Conservation (phyloP, 2,797 vertebrate genomes). For the Hoplostethus atlanticus region DNA sequence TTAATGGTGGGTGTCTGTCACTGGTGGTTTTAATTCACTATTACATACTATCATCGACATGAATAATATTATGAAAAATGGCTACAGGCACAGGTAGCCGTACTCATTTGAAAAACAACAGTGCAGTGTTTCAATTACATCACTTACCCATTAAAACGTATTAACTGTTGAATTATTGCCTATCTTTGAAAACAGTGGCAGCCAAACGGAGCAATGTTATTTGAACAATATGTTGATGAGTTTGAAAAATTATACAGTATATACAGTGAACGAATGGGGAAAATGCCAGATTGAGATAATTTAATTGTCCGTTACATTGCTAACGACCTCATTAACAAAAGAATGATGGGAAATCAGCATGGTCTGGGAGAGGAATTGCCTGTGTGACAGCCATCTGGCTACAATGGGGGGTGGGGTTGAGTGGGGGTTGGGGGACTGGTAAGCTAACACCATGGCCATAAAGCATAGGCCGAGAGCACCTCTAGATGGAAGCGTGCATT, state of each 20-base stretch:
- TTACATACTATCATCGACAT: not conserved
- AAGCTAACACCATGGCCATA: slow-evolving; percentile 55
- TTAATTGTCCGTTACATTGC: slow-evolving; percentile 84
- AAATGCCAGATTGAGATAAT: slow-evolving; percentile 80
- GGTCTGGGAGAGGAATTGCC: slow-evolving; percentile 76
- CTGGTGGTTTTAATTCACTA: slow-evolving; percentile 43
- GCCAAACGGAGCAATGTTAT: not conserved
- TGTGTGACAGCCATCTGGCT: slow-evolving; percentile 86
- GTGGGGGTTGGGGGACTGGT: slow-evolving; percentile 54
- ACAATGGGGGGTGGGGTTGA: slow-evolving; percentile 50
- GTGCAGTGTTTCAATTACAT: not conserved
- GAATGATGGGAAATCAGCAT: slow-evolving; percentile 85
- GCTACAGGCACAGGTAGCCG: not conserved
- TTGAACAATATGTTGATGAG: slow-evolving; percentile 10
- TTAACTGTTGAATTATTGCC: not conserved
- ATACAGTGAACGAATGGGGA: slow-evolving; percentile 68
- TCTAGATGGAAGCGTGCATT: slow-evolving; percentile 51
- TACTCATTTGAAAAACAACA: slow-evolving; percentile 10
- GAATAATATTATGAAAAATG: slow-evolving; percentile 19
- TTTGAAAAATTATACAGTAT: slow-evolving; percentile 27
- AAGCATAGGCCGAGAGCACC: slow-evolving; percentile 48
- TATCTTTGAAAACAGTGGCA: not conserved
- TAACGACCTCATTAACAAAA: slow-evolving; percentile 86
- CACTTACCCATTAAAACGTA: slow-evolving; percentile 1
- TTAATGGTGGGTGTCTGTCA: slow-evolving; percentile 21